phyloP scores from a whole-genome alignment of 2,797 vertebrate species.

The Gallinago solitaria region DNA sequence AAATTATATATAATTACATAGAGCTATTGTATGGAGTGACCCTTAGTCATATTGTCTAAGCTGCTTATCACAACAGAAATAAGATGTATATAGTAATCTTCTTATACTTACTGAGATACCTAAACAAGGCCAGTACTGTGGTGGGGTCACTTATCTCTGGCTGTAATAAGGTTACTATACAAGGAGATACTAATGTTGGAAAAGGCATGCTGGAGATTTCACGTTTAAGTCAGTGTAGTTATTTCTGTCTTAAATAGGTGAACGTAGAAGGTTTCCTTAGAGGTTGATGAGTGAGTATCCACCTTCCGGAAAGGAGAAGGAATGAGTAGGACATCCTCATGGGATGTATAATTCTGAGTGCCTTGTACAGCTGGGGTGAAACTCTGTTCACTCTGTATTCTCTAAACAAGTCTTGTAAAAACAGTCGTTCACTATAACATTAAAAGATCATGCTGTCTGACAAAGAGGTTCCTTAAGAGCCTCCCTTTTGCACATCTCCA shows the following conservation, averaged over 20 bases:
- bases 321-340: background rate
- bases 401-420: background rate
- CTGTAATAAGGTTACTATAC: slow-evolving; percentile 40
- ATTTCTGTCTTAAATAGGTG: background rate
- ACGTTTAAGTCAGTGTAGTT: background rate
- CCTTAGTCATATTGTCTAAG: slow-evolving; percentile 59
- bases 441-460: background rate
- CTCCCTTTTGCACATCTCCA: background rate
- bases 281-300: background rate
- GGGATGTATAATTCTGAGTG: background rate
- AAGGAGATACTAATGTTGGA: background rate
- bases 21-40: slow-evolving; percentile 40
- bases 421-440: background rate
- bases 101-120: slow-evolving; percentile 55
- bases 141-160: slow-evolving; percentile 32
- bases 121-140: background rate
- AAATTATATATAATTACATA: background rate
- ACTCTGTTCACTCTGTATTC: background rate
- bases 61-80: slow-evolving; percentile 61
- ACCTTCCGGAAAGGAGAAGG: background rate
- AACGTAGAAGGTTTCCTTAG: background rate
- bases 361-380: fast-evolving
- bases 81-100: slow-evolving; percentile 61
- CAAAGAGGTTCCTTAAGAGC: background rate
- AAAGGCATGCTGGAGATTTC: background rate